Percentiles rank a stretch among this genome's conserved stretches.
Conservation (phyloP, 2,113 vertebrate species). For the Pholis gunnellus region DNA sequence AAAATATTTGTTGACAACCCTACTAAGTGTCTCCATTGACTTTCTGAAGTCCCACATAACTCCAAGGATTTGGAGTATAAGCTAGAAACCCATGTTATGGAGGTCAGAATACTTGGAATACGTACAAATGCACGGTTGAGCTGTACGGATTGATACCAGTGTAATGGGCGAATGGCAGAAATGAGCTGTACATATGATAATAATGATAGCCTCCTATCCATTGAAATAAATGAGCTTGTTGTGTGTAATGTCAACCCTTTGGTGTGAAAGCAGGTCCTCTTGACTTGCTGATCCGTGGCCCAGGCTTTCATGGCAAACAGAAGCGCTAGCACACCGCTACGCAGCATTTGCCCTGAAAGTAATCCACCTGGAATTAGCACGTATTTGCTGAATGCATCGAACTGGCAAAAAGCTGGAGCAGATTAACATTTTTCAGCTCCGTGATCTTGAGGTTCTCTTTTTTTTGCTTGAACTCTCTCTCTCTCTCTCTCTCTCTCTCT, state of each 20-base stretch:
- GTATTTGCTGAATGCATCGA: neutral
- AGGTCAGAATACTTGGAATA: neutral
- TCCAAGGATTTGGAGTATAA: neutral
- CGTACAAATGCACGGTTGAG: neutral
- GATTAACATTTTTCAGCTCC: neutral
- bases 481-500: too few species aligned
- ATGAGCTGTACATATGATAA: neutral
- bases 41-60: neutral
- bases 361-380: neutral
- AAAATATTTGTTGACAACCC: too few species aligned
- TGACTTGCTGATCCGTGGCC: neutral
- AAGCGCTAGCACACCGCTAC: neutral
- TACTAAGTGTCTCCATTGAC: neutral
- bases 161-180: neutral
- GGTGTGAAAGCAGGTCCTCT: neutral
- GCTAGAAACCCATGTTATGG: neutral
- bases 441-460: neutral
- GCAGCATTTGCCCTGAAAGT: neutral
- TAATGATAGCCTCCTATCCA: neutral
- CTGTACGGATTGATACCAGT: neutral
- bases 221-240: neutral
- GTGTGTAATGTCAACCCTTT: neutral
- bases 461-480: neutral
- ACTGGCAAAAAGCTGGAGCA: neutral
- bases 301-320: conserved; percentile 5